Conservation (phyloP, 2,113 vertebrate species). For the Sitta europaea region DNA sequence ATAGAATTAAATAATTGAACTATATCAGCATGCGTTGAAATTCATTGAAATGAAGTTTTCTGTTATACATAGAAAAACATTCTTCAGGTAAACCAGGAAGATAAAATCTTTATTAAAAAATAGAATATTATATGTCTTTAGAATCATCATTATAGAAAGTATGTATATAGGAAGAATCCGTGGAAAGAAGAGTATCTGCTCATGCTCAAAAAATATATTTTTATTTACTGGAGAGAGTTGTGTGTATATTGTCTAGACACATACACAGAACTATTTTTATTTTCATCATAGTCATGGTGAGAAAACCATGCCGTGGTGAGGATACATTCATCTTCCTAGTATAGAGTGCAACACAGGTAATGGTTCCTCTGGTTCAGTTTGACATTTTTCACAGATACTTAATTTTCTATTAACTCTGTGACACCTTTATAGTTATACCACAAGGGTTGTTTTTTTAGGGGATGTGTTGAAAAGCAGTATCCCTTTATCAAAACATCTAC, state of each 20-base stretch:
- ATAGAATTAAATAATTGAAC: background rate
- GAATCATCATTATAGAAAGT: accelerated
- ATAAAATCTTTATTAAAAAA: background rate
- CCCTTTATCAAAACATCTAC: background rate
- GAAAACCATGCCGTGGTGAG: background rate
- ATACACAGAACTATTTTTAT: background rate
- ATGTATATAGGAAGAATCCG: background rate
- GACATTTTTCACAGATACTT: background rate
- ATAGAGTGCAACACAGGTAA: background rate
- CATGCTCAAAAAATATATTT: background rate
- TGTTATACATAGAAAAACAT: background rate
- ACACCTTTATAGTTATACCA: background rate
- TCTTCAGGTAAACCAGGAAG: background rate
- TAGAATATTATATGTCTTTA: background rate
- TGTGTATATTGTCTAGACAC: background rate
- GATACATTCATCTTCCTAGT: background rate
- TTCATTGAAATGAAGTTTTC: background rate
- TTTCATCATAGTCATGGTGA: background rate
- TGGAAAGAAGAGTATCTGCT: background rate
- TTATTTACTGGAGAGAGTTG: background rate
- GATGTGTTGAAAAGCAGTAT: background rate
- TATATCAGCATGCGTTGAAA: background rate
- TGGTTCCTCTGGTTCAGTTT: background rate
- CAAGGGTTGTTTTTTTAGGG: background rate
- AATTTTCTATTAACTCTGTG: background rate